A percentile compares a stretch with the other conserved stretches of the same genome.
phyloP scores from a whole-genome alignment of 2,113 vertebrate species.

The Coracopsis vasa region DNA sequence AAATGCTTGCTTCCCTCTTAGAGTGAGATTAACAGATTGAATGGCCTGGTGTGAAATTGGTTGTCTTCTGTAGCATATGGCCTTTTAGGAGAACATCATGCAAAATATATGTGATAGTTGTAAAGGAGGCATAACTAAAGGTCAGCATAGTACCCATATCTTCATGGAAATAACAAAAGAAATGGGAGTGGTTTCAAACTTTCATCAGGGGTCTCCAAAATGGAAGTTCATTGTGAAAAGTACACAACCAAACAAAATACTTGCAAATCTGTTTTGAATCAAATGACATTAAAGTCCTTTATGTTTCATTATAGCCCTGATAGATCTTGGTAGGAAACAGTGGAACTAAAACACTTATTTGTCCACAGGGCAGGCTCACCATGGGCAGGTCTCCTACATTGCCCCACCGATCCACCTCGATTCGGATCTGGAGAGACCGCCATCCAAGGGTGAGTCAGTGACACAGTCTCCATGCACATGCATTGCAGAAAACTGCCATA shows the following conservation, averaged over 20 bases:
- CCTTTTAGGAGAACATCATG: not conserved
- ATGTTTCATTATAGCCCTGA: not conserved
- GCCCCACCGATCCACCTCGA: constrained; percentile 79
- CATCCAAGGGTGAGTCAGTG: constrained; percentile 75
- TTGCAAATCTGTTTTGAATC: not conserved
- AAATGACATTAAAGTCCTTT: not conserved
- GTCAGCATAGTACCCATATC: not conserved
- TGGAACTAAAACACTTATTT: constrained; percentile 45
- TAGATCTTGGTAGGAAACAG: not conserved
- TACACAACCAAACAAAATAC: not conserved
- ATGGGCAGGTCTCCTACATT: constrained; percentile 80
- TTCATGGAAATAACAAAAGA: not conserved
- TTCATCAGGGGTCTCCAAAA: not conserved
- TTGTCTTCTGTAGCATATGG: not conserved
- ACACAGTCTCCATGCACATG: not conserved
- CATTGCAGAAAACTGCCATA: not conserved
- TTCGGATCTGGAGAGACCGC: constrained; percentile 74
- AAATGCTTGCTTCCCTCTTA: not conserved
- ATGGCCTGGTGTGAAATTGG: not conserved
- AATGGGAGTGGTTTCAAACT: not conserved
- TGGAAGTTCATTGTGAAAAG: not conserved
- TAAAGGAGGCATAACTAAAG: not conserved
- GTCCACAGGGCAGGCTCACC: constrained; percentile 77
- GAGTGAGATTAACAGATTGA: not conserved
- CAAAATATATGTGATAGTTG: not conserved